Base-by-base conservation (phyloP, 2,113 vertebrate species). In the Ictidomys tridecemlineatus region DNA sequence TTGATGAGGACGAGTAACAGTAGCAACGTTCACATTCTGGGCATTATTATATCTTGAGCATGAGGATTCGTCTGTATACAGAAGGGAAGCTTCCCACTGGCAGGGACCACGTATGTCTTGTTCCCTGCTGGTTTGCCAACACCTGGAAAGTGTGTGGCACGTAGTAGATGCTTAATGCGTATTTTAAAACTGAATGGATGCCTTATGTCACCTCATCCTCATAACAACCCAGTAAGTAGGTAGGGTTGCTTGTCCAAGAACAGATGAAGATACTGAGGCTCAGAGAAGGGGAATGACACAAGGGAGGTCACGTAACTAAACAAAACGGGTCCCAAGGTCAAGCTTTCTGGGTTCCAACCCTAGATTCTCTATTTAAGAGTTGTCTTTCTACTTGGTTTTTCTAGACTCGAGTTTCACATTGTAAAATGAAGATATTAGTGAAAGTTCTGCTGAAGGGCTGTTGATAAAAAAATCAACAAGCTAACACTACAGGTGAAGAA, bases 11-110 rank as follows among this genome's bases (percentile, higher is more conserved):
- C 51, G 34, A 34, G 2, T 32, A 13, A 69, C 9, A 5, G 42
- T 4, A n/a, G 70, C n/a, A 20, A n/a, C 8, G 14, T 16, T 4
- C 3, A 8, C 8, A 0, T 10, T 4, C 39, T 22, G 65, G 69
- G 13, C 0, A 0, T 45, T 6, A 45, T 3, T 6, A 45, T 3
- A 51, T 20, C 48, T 58, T 37, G 20, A 37, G 32, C 12, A 1
- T 2, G 53, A 39, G 89, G 12, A 72, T 73, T 10, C 20, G 28
- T 42, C 51, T 45, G 77, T 30, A 56, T 28, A 69, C 0, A 53
- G 58, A 63, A 37, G 20, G 26, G 34, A 69, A 79, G 53, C 14
- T 48, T 2, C n/a, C 5, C 0, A 32, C 76, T 5, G 26, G 65
- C n/a, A 87, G 69, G 77, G 18, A 24, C 13, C 61, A 24, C 3